These are phyloP conservation scores for Catotricha subobsoleta DNA, from an alignment of 2,888 invertebrate genomes.

Conservation along the genomic window DNA sequence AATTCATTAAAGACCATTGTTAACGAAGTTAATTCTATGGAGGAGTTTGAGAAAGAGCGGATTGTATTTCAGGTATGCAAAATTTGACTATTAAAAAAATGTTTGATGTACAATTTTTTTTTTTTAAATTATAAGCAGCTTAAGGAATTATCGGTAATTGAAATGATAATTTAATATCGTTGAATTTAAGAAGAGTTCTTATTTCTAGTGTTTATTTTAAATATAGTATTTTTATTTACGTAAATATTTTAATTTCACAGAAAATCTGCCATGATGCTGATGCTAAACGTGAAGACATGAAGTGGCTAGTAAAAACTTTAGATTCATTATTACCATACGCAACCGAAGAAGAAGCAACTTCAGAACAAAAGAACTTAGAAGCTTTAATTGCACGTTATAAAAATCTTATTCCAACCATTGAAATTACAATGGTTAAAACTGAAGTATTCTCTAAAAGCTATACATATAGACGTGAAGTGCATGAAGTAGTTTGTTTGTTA, in stretches of 20 bases:
- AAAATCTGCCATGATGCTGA: slow-evolving; percentile 82
- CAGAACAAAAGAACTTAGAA: slow-evolving; percentile 68
- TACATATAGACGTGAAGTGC: slow-evolving; percentile 75
- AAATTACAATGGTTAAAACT: slow-evolving; percentile 82
- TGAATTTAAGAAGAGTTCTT: not conserved
- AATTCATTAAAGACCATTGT: slow-evolving; percentile 64
- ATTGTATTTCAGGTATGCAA: slow-evolving; percentile 66
- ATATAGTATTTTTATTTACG: not conserved
- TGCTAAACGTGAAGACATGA: slow-evolving; percentile 80
- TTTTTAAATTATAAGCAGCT: slow-evolving; percentile 22
- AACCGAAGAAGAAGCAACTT: slow-evolving; percentile 57
- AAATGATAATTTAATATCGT: not conserved
- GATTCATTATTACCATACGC: slow-evolving; percentile 71
- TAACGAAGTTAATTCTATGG: slow-evolving; percentile 65
- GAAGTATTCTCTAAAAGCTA: slow-evolving; percentile 85
- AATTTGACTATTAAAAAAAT: slow-evolving; percentile 4
- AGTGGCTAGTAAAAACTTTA: slow-evolving; percentile 82
- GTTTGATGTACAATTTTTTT: slow-evolving; percentile 3
- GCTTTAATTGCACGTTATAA: slow-evolving; percentile 73
- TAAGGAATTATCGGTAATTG: slow-evolving; percentile 32
- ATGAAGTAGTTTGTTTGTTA: slow-evolving; percentile 63
- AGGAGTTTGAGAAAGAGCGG: slow-evolving; percentile 81
- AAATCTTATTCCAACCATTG: slow-evolving; percentile 77
- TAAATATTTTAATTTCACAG: slow-evolving; percentile 29
- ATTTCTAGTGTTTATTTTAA: not conserved